A percentile compares a stretch with the other conserved stretches of the same genome.
Conservation (phyloP, 2,888 invertebrate species). For the Drosophila anomalata region DNA sequence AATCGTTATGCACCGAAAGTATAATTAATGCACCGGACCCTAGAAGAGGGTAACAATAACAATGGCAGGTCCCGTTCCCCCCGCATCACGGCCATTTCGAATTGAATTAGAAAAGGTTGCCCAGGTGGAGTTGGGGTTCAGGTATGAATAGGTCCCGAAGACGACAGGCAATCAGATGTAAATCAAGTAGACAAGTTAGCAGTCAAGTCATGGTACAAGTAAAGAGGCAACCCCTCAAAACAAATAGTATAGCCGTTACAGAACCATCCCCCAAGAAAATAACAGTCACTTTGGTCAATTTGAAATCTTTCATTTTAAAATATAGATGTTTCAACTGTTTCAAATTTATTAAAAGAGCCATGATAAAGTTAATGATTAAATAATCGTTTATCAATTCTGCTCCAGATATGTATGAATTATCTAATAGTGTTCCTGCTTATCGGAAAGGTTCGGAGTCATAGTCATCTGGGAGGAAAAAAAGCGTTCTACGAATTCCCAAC, state of each 20-base stretch:
- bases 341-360: not conserved
- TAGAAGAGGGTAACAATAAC: conserved; percentile 37
- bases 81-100: conserved; percentile 27
- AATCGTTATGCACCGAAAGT: conserved; percentile 27
- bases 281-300: not conserved
- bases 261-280: conserved; percentile 11
- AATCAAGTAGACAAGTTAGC: conserved; percentile 34
- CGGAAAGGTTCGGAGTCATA: not conserved
- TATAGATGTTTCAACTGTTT: not conserved
- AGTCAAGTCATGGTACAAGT: conserved; percentile 27
- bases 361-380: not conserved
- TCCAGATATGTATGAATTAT: not conserved
- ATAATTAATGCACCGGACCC: conserved; percentile 34
- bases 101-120: conserved; percentile 44
- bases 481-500: not conserved
- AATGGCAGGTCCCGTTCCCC: conserved; percentile 8
- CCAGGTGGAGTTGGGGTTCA: conserved; percentile 29
- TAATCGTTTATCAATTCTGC: not conserved
- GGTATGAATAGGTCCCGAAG: conserved; percentile 12
- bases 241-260: not conserved
- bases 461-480: not conserved
- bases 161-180: conserved; percentile 38
- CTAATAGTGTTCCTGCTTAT: not conserved
- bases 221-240: conserved; percentile 10
- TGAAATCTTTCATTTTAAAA: not conserved